These are phyloP conservation scores for Cryptosula pallasiana DNA, from an alignment of 2,888 invertebrate genomes.

Conservation along the genomic window DNA sequence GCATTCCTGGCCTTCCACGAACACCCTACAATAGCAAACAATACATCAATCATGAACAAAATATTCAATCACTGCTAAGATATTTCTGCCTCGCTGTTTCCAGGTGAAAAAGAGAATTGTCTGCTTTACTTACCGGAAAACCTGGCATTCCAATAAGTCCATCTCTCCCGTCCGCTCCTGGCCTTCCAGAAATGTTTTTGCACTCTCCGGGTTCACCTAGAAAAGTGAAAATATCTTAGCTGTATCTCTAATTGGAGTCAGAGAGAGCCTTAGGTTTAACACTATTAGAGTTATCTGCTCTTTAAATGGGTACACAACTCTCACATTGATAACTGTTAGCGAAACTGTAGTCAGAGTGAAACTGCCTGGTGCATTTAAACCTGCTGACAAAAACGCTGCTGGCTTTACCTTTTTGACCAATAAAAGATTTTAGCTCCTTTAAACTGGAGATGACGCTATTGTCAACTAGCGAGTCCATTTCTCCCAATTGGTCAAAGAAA, in stretches of 20 bases:
- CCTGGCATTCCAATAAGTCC: background rate
- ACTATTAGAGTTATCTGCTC: no score
- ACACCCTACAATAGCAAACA: background rate
- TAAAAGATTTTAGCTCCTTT: background rate
- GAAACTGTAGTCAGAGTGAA: no score
- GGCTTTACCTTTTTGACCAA: slow-evolving; percentile 18
- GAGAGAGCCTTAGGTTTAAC: no score
- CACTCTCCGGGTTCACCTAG: slow-evolving; percentile 15
- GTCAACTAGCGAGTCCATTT: background rate
- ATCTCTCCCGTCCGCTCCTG: background rate
- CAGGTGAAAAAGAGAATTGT: no score
- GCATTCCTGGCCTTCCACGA: background rate
- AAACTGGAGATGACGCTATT: background rate
- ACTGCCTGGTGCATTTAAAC: no score
- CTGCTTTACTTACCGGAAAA: background rate
- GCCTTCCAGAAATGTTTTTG: background rate
- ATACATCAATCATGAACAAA: no score
- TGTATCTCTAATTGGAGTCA: no score
- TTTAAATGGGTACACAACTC: no score
- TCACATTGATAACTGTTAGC: no score
- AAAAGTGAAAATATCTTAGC: background rate
- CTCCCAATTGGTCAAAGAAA: background rate
- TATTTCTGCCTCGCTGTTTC: no score
- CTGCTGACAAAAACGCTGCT: no score
- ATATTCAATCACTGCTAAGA: no score